Conservation (phyloP, 2,888 invertebrate species). For the Andrena praecox region DNA sequence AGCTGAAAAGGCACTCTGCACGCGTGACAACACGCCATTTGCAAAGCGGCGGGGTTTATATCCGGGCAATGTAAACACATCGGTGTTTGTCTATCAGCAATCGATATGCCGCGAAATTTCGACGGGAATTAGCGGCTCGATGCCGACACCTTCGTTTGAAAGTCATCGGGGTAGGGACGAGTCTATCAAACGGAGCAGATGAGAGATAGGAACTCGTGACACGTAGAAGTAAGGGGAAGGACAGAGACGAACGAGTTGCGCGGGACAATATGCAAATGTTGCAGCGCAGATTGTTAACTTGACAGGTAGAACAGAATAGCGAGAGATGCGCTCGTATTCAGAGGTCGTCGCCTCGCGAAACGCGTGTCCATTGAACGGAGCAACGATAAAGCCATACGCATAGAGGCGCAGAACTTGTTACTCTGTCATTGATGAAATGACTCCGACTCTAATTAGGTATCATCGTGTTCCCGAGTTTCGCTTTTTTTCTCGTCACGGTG, state of each 20-base stretch:
- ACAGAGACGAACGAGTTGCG: background rate
- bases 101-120: constrained; percentile 5
- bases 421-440: background rate
- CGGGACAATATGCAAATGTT: constrained; percentile 22
- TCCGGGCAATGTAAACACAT: background rate
- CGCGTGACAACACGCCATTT: constrained; percentile 7
- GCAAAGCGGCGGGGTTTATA: background rate
- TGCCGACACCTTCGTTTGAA: background rate
- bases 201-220: constrained; percentile 12
- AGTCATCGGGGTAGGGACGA: background rate
- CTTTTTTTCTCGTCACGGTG: constrained; percentile 13
- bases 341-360: background rate
- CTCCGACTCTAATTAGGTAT: constrained; percentile 3
- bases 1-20: background rate
- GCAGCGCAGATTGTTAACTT: constrained; percentile 22
- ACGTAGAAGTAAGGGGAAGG: background rate
- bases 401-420: background rate
- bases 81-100: constrained; percentile 7
- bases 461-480: constrained; percentile 35
- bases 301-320: background rate
- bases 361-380: background rate
- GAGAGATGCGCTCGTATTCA: background rate
- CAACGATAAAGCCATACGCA: constrained; percentile 10
- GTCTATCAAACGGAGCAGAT: background rate
- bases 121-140: background rate